A percentile compares a stretch with the other conserved stretches of the same genome.
phyloP scores from a whole-genome alignment of 2,888 invertebrate species.

The Tachina lurida region DNA sequence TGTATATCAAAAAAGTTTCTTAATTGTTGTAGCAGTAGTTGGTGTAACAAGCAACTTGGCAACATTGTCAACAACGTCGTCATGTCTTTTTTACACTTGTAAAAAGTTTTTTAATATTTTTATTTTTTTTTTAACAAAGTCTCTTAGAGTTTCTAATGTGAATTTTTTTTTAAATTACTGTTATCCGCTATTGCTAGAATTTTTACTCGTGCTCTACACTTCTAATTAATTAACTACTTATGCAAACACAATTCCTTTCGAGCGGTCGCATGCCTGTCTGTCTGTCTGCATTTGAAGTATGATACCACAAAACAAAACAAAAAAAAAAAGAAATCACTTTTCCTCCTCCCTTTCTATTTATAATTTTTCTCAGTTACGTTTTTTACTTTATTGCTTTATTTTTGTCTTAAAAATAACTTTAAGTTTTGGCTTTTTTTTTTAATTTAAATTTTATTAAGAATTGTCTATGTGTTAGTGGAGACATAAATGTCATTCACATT shows the following conservation, averaged over 20 bases:
- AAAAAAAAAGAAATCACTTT: conserved; percentile 19
- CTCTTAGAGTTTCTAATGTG: conserved; percentile 3
- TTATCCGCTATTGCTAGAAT: neutral
- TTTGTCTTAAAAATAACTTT: conserved; percentile 4
- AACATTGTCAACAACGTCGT: conserved; percentile 67
- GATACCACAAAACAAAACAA: conserved; percentile 1
- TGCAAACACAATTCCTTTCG: conserved; percentile 8
- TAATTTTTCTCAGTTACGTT: neutral
- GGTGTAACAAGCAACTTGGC: conserved; percentile 67
- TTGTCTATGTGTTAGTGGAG: conserved; percentile 33
- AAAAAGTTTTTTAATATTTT: conserved; percentile 24
- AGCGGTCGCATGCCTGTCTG: neutral
- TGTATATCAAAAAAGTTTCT: conserved; percentile 77
- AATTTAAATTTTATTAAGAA: conserved; percentile 46
- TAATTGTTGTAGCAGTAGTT: conserved; percentile 67
- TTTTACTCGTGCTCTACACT: too few relatives aligned
- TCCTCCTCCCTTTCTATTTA: conserved; percentile 36
- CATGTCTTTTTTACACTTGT: conserved; percentile 54
- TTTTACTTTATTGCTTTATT: conserved; percentile 7
- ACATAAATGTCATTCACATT: conserved; percentile 66
- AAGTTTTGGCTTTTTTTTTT: conserved; percentile 54
- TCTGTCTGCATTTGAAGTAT: neutral
- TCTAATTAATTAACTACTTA: neutral
- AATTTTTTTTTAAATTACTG: neutral
- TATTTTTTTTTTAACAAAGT: conserved; percentile 45